Percentiles rank a stretch among this genome's conserved stretches.
phyloP scores from a whole-genome alignment of 2,888 invertebrate genomes.

The Leptinotarsa rubiginosa region DNA sequence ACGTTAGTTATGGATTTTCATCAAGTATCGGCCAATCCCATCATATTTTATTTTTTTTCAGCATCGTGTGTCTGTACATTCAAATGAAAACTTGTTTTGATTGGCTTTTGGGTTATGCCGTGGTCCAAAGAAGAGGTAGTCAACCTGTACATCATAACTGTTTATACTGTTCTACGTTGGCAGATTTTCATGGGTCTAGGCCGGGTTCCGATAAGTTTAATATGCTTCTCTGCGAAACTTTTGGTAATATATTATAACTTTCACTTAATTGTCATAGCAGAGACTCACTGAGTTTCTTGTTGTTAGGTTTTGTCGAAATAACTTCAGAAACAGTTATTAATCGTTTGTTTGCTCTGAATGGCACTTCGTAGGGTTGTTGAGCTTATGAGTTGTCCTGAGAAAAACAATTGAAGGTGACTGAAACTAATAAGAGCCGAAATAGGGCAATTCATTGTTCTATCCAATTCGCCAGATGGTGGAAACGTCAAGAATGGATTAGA shows the following conservation, averaged over 20 bases:
- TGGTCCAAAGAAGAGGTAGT: no score
- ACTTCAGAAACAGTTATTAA: conserved; percentile 14
- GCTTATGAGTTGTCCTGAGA: background rate
- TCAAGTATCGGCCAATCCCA: no score
- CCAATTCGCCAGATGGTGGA: no score
- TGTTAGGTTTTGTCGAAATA: conserved; percentile 2
- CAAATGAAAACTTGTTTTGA: no score
- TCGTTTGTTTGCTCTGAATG: conserved; percentile 15
- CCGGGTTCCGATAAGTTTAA: background rate
- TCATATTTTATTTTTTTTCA: no score
- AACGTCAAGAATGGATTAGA: no score
- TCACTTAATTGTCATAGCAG: conserved; percentile 3
- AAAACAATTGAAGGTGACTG: background rate
- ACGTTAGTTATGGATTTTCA: no score
- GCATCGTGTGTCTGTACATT: no score
- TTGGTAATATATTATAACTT: conserved; percentile 22
- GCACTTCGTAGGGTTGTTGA: conserved; percentile 4
- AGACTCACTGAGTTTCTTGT: conserved; percentile 7
- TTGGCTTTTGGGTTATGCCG: no score
- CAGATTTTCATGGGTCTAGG: background rate
- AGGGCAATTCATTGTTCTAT: no score
- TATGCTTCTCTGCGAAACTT: conserved; percentile 15
- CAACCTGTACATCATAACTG: background rate
- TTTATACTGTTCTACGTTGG: background rate
- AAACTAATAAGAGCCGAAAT: background rate